phyloP scores from a whole-genome alignment of 2,113 vertebrate genomes.

The Microtus ochrogaster region DNA sequence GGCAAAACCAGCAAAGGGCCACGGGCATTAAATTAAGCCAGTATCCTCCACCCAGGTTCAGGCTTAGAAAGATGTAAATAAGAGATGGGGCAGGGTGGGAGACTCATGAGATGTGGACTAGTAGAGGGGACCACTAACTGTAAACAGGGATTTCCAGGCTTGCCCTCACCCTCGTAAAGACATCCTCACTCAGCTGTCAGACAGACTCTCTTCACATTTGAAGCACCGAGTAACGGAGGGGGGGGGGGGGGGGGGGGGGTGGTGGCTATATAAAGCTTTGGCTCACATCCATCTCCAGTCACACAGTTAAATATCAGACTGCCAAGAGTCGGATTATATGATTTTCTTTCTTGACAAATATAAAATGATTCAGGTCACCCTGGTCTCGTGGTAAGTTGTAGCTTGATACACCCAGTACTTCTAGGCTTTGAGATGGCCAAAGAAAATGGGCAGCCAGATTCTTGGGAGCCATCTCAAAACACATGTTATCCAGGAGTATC shows the following conservation, averaged over 20 bases:
- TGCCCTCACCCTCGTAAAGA: neutral
- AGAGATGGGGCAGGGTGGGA: neutral
- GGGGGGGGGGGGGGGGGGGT: accelerated
- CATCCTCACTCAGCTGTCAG: neutral
- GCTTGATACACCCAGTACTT: neutral
- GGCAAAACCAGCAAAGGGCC: conserved; percentile 39
- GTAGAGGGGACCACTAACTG: neutral
- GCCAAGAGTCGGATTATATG: neutral
- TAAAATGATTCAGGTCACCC: conserved; percentile 2
- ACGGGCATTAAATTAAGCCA: conserved; percentile 13
- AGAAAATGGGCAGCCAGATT: neutral
- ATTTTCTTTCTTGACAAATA: neutral
- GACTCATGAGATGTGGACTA: neutral
- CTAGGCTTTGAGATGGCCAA: neutral
- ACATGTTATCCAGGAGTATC: accelerated
- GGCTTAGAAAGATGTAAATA: conserved; percentile 13
- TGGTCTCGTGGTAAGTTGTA: neutral
- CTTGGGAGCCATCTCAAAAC: neutral
- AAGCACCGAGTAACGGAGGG: neutral
- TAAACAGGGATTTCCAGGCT: neutral
- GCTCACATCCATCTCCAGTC: neutral
- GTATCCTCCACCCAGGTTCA: conserved; percentile 5
- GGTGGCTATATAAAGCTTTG: neutral
- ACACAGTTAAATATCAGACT: neutral
- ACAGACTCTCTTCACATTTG: neutral